These are phyloP conservation scores for Halocaridina rubra DNA, from an alignment of 2,888 invertebrate species.

Conservation along the genomic window DNA sequence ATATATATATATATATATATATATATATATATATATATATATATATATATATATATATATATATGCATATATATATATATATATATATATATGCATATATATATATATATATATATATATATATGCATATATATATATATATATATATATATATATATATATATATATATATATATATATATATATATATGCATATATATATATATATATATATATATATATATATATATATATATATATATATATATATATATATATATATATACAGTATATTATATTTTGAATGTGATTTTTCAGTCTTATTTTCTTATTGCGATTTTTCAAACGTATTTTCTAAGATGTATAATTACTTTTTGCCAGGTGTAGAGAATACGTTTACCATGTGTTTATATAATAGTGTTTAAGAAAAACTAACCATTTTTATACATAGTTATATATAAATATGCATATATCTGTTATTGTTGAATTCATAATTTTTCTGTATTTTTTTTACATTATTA, in stretches of 20 bases:
- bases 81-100: constrained; percentile 8
- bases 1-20: constrained; percentile 33
- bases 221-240: not conserved
- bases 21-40: constrained; percentile 27
- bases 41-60: constrained; percentile 20
- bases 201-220: not conserved
- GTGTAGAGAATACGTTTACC: too few relatives aligned
- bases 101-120: constrained; percentile 33
- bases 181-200: not conserved
- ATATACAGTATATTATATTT: too few relatives aligned
- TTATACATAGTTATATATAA: too few relatives aligned
- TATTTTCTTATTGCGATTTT: too few relatives aligned
- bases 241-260: constrained; percentile 2
- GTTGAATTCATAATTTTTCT: too few relatives aligned
- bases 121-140: not conserved
- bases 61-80: constrained; percentile 37
- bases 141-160: not conserved
- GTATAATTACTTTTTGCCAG: too few relatives aligned
- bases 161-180: not conserved
- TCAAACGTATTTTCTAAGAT: too few relatives aligned
- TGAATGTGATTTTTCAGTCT: too few relatives aligned
- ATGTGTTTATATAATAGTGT: too few relatives aligned
- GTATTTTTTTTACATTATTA: too few relatives aligned
- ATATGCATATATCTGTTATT: too few relatives aligned
- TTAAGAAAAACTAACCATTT: not conserved